phyloP scores from a whole-genome alignment of 2,113 vertebrate species.

The Atherinomorus stipes region DNA sequence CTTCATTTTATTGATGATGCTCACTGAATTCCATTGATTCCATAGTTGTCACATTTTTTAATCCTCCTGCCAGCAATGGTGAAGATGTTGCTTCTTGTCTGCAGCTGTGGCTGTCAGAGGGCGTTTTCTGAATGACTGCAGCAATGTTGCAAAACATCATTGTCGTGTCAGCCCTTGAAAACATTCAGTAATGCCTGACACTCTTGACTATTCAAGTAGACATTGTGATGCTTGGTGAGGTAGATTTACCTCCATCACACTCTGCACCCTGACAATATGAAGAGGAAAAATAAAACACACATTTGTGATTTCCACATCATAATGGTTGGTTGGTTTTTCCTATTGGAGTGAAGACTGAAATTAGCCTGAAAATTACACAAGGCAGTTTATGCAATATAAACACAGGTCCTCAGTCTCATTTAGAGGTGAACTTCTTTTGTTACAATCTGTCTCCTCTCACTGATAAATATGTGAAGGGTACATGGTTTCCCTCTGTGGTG shows the following conservation, averaged over 20 bases:
- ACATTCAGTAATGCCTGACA: not conserved
- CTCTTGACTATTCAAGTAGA: not conserved
- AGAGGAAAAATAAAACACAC: slow-evolving; percentile 10
- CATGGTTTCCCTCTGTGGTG: slow-evolving; percentile 30
- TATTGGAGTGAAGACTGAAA: not conserved
- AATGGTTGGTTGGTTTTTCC: not conserved
- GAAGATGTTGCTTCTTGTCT: not conserved
- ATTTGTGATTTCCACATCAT: not conserved
- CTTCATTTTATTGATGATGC: not conserved
- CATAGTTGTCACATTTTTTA: not conserved
- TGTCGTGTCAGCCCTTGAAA: not conserved
- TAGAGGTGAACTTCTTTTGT: slow-evolving; percentile 15
- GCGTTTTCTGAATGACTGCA: not conserved
- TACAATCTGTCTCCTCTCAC: slow-evolving; percentile 13
- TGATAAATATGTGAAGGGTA: slow-evolving; percentile 40
- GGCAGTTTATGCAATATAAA: slow-evolving; percentile 8
- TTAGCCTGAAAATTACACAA: slow-evolving; percentile 4
- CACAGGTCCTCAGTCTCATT: slow-evolving; percentile 14
- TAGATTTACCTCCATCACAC: not conserved
- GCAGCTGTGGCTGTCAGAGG: not conserved
- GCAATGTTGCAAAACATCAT: not conserved
- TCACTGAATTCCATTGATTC: not conserved
- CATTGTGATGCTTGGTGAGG: not conserved
- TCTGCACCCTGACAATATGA: not conserved
- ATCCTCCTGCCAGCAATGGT: not conserved